These are phyloP conservation scores for Cairina moschata DNA, from an alignment of 2,113 vertebrate species.

Conservation along the genomic window DNA sequence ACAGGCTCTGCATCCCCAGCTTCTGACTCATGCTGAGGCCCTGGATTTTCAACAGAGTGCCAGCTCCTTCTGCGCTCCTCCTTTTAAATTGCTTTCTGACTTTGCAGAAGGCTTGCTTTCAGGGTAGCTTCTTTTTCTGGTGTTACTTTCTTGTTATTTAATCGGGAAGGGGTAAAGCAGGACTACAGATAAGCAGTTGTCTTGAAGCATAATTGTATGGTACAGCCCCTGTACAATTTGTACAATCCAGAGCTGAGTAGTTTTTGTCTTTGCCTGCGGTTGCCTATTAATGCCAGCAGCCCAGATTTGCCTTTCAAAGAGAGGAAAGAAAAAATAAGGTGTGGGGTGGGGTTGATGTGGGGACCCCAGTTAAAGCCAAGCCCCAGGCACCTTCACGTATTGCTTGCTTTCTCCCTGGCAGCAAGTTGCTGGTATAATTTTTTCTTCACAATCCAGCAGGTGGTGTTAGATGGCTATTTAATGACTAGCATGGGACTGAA, in stretches of 20 bases:
- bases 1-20: neutral
- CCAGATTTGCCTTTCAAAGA: neutral
- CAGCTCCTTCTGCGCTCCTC: neutral
- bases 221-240: neutral
- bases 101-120: conserved; percentile 4
- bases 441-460: conserved; percentile 55
- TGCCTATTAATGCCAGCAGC: neutral
- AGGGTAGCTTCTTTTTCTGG: neutral
- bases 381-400: neutral
- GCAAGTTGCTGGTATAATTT: neutral
- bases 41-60: neutral
- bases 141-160: neutral
- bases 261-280: neutral
- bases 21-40: conserved; percentile 44
- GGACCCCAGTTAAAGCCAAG: neutral
- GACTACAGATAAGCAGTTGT: neutral
- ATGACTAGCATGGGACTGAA: conserved; percentile 12
- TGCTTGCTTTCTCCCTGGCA: neutral
- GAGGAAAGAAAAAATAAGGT: neutral
- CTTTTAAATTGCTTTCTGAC: neutral
- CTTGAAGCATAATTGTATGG: neutral
- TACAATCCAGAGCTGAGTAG: neutral
- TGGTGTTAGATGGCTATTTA: conserved; percentile 68
- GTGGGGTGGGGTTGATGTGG: neutral
- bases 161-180: neutral